Evolutionary conservation across 2,888 invertebrate genomes (phyloP), one percentile per base, ranked within the genome.

Genomic region (Nomada lathburiana): DNA sequence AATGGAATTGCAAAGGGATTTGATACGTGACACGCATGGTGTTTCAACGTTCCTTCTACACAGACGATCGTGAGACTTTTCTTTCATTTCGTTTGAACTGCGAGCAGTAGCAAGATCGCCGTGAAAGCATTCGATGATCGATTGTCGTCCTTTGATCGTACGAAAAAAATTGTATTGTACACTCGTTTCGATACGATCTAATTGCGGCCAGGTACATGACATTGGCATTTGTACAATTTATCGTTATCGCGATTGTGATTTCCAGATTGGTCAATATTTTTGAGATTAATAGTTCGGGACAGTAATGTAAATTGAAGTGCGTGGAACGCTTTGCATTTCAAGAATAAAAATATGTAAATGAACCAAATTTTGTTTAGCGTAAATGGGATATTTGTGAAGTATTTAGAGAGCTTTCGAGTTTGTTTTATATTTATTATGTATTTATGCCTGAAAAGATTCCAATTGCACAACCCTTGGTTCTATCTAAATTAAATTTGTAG

Each of bases 11-110:
- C 73, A 42, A 57, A 67, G 77, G 36, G 47, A 59, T 63, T 63
- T 20, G 18, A 72, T 42, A 74, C 83, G 83, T 82, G 83, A 63
- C n/a, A 11, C 9, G 78, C 63, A 83, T 82, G 20, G 29, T 57
- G 36, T 16, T 53, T 67, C 36, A n/a, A 62, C 26, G 52, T 69
- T 68, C 64, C 52, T 44, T 42, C 29, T 36, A n/a, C 29, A 36
- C 26, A 13, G n/a, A 16, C 13, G 20, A 44, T 13, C 18, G 9
- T n/a, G 50, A 36, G n/a, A 26, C 36, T 52, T 60, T 50, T 50
- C 50, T 47, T 16, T 47, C 26, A 5, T 20, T 55, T 26, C 3
- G 36, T n/a, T 60, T 20, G 10, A 53, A 53, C 10, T n/a, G 18
- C n/a, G n/a, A n/a, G n/a, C n/a, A 10, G n/a, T 53, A 9, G n/a